A percentile compares a stretch with the other conserved stretches of the same genome.
Conservation (phyloP, 1,140 invertebrate genomes). For the Rhagoletis pomonella region DNA sequence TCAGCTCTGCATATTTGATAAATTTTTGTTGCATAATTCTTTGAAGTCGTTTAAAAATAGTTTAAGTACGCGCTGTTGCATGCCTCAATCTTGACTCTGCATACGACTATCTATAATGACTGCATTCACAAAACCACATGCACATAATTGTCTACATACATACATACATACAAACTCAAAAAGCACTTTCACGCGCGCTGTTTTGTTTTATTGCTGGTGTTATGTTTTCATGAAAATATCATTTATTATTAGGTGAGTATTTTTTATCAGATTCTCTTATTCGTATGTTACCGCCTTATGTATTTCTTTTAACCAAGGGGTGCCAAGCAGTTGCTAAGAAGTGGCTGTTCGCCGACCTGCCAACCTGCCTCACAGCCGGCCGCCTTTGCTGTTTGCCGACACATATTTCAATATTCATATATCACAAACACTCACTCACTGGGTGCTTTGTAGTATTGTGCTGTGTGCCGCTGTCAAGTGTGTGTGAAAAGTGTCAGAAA, state of each 20-base stretch:
- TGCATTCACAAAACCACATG: neutral
- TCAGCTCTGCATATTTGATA: neutral
- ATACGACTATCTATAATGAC: too few species aligned
- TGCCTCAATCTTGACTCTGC: conserved; percentile 5
- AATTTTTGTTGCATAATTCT: conserved; percentile 49
- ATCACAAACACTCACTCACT: neutral
- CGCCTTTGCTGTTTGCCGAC: conserved; percentile 48
- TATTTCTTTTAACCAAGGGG: conserved; percentile 21
- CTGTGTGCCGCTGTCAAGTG: conserved; percentile 48
- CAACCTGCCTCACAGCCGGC: neutral
- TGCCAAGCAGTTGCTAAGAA: conserved; percentile 18
- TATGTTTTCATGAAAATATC: conserved; percentile 44
- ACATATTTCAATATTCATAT: neutral
- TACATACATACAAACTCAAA: neutral
- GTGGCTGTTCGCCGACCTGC: neutral
- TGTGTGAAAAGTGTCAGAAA: conserved; percentile 56
- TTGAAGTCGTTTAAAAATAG: conserved; percentile 34
- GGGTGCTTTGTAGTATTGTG: neutral
- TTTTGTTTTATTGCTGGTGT: conserved; percentile 33
- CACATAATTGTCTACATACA: neutral
- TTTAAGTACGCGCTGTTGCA: conserved; percentile 47
- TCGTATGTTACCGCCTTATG: conserved; percentile 18
- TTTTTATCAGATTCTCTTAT: neutral
- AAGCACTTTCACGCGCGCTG: neutral
- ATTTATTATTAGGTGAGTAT: neutral